phyloP scores from a whole-genome alignment of 2,113 vertebrate species.

The Trinectes maculatus region DNA sequence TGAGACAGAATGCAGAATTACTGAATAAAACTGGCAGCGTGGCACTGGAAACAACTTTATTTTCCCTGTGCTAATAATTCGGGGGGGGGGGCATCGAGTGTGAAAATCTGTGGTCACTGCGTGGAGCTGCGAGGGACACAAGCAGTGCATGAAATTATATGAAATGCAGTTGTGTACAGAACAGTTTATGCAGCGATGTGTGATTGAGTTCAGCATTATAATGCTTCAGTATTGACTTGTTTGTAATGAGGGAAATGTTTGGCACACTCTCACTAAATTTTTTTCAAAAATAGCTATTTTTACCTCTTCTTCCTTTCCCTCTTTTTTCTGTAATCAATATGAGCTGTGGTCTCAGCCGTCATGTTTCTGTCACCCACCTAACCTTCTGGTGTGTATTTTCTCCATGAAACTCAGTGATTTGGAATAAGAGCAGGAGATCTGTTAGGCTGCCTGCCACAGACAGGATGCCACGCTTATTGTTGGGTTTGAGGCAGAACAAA shows the following conservation, averaged over 20 bases:
- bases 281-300: slow-evolving; percentile 3
- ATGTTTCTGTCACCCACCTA: slow-evolving; percentile 3
- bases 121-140: slow-evolving; percentile 3
- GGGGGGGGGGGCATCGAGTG: slow-evolving; percentile 43
- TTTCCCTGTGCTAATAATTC: slow-evolving; percentile 64
- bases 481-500: slow-evolving; percentile 69
- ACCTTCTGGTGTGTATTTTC: slow-evolving; percentile 44
- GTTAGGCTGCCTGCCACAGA: slow-evolving; percentile 43
- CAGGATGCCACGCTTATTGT: slow-evolving; percentile 79
- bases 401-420: slow-evolving; percentile 35
- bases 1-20: slow-evolving; percentile 82
- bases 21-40: slow-evolving; percentile 59
- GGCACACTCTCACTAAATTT: too few relatives aligned
- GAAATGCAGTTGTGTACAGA: slow-evolving; percentile 62
- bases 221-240: slow-evolving; percentile 16
- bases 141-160: slow-evolving; percentile 39
- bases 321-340: too few relatives aligned
- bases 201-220: slow-evolving; percentile 35
- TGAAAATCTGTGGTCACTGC: slow-evolving; percentile 36
- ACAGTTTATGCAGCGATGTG: slow-evolving; percentile 39
- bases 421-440: slow-evolving; percentile 10
- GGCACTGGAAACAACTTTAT: slow-evolving; percentile 69
- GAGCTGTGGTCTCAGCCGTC: background rate
- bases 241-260: slow-evolving; percentile 4
- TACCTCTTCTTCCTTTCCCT: background rate